phyloP scores from a whole-genome alignment of 2,888 invertebrate species.

The Chloroclystis v-ata region DNA sequence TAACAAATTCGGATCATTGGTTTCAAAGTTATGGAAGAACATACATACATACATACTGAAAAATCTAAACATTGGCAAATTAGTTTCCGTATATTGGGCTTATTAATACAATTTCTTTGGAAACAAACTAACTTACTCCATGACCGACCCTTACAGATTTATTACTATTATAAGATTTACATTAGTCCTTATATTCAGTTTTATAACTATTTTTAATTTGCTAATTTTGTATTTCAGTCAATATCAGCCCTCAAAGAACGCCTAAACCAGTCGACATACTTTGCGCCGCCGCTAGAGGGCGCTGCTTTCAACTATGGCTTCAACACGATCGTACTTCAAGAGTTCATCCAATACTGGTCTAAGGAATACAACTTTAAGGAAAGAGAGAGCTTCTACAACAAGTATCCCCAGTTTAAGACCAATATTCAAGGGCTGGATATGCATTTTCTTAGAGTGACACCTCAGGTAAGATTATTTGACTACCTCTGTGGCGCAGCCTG shows the following conservation, averaged over 20 bases:
- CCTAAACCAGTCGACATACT: constrained; percentile 43
- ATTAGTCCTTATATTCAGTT: no score
- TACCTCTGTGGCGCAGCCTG: no score
- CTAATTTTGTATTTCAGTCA: not conserved
- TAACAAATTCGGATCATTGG: no score
- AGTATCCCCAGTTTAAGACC: constrained; percentile 86
- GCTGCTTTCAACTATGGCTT: constrained; percentile 89
- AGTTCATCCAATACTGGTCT: constrained; percentile 87
- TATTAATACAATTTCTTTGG: no score
- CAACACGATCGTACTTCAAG: constrained; percentile 80
- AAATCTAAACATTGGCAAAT: no score
- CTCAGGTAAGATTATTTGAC: constrained; percentile 45
- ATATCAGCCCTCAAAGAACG: constrained; percentile 40
- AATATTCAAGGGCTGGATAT: constrained; percentile 85
- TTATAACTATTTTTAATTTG: not conserved
- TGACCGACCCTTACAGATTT: no score
- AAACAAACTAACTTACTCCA: no score
- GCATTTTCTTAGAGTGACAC: constrained; percentile 74
- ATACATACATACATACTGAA: no score
- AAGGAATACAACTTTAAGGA: constrained; percentile 81
- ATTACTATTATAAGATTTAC: no score
- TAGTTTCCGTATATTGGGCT: no score
- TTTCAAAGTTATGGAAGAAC: no score
- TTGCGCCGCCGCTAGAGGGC: constrained; percentile 80
- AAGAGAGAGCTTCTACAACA: constrained; percentile 83